Evolutionary conservation across 2,113 vertebrate species (phyloP), one percentile per base, ranked within the genome.

Genomic region (Micronisus gabar): DNA sequence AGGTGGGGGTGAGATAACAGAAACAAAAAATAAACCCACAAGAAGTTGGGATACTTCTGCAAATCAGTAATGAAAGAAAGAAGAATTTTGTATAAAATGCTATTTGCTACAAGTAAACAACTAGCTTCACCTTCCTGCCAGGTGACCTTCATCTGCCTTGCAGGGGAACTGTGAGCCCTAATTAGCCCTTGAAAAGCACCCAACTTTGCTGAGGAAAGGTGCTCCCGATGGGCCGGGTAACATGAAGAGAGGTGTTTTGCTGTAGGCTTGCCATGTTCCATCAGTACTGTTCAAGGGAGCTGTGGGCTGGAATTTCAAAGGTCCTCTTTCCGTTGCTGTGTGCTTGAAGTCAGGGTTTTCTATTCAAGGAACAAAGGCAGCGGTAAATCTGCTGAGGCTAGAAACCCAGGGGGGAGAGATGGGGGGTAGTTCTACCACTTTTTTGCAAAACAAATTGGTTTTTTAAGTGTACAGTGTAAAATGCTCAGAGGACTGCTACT

Each of bases 1-100:
- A 4, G 3, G 2, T 1, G 13, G 3, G 2, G 3, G 8, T 6
- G 1, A 10, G 10, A 10, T 27, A 10, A 53, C 27, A 17, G 38
- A 79, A 32, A 52, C 23, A 3, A 67, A 71, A 9, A 11, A n/a
- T 12, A 82, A 55, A 5, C 12, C 0, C 25, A 18, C 6, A 45
- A 50, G 26, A 47, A 61, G 20, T 14, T 20, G 15, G 18, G 8
- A 21, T 63, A 17, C 11, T 59, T 79, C 30, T 68, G 22, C 23
- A 88, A 83, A 65, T 43, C 21, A 23, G 4, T 71, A 50, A 34
- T 4, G 9, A 67, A 66, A 66, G 29, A 63, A 56, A 81, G 40
- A 61, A 41, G 11, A 50, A 63, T 74, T 86, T 67, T 3, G 2
- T 47, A 55, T 13, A 41, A 59, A 71, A 71, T 45, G 2, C 3